Percentiles rank a stretch among this genome's conserved stretches.
Conservation (phyloP, 2,888 invertebrate genomes). For the Rhyacophila evoluta region DNA sequence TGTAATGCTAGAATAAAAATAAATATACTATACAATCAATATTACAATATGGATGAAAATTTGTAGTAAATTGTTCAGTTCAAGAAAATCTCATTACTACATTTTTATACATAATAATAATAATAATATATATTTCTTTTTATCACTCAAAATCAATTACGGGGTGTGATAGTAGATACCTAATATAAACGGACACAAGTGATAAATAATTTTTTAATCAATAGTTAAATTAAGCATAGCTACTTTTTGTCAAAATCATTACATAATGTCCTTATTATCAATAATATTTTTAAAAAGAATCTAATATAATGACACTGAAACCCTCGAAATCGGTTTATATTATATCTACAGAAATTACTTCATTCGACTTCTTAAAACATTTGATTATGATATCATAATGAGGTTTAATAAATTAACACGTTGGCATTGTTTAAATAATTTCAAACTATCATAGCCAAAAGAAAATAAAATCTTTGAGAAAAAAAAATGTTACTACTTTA, state of each 20-base stretch:
- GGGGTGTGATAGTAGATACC: slow-evolving; percentile 29
- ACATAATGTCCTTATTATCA: neutral
- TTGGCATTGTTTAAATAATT: no score
- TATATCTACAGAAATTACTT: no score
- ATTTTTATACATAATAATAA: neutral
- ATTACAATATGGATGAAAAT: slow-evolving; percentile 1
- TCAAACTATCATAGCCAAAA: no score
- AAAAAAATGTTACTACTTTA: no score
- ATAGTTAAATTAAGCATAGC: neutral
- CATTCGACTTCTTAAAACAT: no score
- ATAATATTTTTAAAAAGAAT: neutral
- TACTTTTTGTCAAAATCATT: neutral
- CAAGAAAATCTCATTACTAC: slow-evolving; percentile 31
- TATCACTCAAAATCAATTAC: slow-evolving; percentile 25
- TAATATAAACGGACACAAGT: slow-evolving; percentile 37
- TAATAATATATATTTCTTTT: slow-evolving; percentile 28
- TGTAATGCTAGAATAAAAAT: neutral
- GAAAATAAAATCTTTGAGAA: no score
- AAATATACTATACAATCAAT: neutral
- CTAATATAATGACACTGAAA: neutral
- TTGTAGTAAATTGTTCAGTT: slow-evolving; percentile 29
- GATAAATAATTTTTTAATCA: neutral
- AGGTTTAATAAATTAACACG: no score
- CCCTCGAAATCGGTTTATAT: no score
- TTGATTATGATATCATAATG: no score